Percentiles rank a stretch among this genome's conserved stretches.
Conservation (phyloP, 2,888 invertebrate genomes). For the Oligia latruncula region DNA sequence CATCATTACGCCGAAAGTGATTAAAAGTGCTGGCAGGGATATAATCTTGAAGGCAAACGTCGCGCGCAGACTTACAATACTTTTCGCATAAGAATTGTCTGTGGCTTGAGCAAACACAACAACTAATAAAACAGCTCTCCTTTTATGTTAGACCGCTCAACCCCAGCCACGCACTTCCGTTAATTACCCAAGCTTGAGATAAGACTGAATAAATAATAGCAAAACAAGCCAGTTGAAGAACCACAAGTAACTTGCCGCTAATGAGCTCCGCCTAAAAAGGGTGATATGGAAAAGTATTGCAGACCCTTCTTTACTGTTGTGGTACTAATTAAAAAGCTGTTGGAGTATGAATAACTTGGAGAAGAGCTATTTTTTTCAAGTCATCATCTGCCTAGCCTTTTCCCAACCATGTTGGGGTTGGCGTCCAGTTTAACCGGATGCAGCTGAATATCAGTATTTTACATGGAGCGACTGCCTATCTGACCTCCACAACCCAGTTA, state of each 20-base stretch:
- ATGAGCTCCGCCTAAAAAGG: constrained; percentile 34
- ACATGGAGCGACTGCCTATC: too few species aligned
- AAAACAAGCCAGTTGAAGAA: constrained; percentile 33
- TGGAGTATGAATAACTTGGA: neutral
- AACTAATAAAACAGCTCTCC: neutral
- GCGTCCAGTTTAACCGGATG: too few species aligned
- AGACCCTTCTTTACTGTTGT: neutral
- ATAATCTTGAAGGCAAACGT: too few species aligned
- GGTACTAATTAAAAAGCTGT: constrained; percentile 3
- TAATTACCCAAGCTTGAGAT: constrained; percentile 19
- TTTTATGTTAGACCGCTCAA: neutral
- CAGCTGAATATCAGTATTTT: too few species aligned
- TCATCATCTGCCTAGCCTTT: too few species aligned
- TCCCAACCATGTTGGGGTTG: too few species aligned
- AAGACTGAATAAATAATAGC: constrained; percentile 44
- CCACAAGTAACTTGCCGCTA: constrained; percentile 30
- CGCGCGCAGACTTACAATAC: too few species aligned
- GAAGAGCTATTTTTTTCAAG: neutral
- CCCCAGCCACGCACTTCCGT: neutral
- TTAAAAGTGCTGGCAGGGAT: too few species aligned
- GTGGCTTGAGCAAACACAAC: neutral
- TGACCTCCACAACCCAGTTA: too few species aligned
- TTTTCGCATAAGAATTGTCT: too few species aligned
- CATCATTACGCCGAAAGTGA: too few species aligned
- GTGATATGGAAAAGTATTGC: constrained; percentile 10